phyloP scores from a whole-genome alignment of 2,888 invertebrate species.

The Ephialtes manifestator region DNA sequence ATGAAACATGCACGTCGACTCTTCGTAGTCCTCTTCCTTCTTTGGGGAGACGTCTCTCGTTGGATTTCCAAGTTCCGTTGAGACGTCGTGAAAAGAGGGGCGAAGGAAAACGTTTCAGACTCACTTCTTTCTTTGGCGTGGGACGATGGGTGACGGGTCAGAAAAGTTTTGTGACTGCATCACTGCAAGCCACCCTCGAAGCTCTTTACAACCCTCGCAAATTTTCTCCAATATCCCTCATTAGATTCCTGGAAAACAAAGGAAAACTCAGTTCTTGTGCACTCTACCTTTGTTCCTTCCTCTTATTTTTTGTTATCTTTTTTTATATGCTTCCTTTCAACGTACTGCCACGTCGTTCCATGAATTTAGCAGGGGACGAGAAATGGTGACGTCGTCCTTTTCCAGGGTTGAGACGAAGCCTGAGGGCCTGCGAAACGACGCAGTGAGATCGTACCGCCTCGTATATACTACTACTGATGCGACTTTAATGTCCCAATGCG shows the following conservation, averaged over 20 bases:
- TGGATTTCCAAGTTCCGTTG: conserved; percentile 9
- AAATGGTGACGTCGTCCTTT: conserved; percentile 42
- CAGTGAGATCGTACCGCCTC: conserved; percentile 20
- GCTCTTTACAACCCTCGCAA: background rate
- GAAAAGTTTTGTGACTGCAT: conserved; percentile 34
- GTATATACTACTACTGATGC: conserved; percentile 57
- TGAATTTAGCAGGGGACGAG: conserved; percentile 1
- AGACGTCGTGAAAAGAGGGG: background rate
- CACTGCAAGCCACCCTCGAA: background rate
- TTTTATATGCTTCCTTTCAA: conserved; percentile 19
- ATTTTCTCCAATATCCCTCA: conserved; percentile 36
- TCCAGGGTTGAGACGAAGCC: background rate
- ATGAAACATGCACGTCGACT: conserved; percentile 15
- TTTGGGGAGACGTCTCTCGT: background rate
- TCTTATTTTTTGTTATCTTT: conserved; percentile 11
- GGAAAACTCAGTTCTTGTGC: conserved; percentile 23
- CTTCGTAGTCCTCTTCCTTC: background rate
- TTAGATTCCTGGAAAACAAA: conserved; percentile 34
- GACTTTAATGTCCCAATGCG: conserved; percentile 66
- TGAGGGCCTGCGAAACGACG: conserved; percentile 51
- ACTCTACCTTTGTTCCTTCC: background rate
- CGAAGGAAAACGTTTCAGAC: background rate
- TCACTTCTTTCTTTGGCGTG: background rate
- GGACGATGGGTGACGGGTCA: conserved; percentile 22
- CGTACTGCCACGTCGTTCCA: conserved; percentile 14